Conservation (phyloP, 2,888 invertebrate genomes). For the Tetragonisca angustula region DNA sequence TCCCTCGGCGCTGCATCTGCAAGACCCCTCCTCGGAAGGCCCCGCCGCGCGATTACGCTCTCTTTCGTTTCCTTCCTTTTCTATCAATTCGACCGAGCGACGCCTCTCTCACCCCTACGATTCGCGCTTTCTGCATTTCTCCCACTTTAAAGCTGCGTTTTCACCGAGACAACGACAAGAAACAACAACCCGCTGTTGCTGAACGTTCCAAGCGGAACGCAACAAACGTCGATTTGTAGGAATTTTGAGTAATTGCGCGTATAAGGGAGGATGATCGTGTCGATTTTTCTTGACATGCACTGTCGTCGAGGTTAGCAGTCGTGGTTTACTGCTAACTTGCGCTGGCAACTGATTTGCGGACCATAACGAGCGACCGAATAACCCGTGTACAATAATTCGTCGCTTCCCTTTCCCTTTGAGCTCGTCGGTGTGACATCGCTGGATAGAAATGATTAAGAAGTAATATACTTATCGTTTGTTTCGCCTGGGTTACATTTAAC, state of each 20-base stretch:
- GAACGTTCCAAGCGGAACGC: neutral
- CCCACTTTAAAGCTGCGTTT: neutral
- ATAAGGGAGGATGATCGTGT: neutral
- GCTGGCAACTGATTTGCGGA: too few species aligned
- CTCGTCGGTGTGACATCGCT: too few species aligned
- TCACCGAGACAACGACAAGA: neutral
- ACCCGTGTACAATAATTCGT: too few species aligned
- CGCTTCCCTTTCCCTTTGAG: too few species aligned
- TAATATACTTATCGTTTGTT: too few species aligned
- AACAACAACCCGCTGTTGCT: neutral
- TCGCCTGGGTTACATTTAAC: too few species aligned
- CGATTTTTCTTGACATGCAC: neutral
- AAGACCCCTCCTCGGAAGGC: conserved; percentile 16
- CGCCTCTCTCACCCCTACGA: neutral
- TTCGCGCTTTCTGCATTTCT: neutral
- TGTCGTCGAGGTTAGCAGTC: too few species aligned
- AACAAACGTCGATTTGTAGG: neutral
- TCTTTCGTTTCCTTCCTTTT: conserved; percentile 46
- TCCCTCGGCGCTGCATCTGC: conserved; percentile 42
- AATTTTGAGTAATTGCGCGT: neutral
- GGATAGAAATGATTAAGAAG: too few species aligned
- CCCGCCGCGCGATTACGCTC: conserved; percentile 63
- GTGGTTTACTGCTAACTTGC: too few species aligned
- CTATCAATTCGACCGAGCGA: conserved; percentile 55
- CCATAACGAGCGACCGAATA: too few species aligned